phyloP scores from a whole-genome alignment of 2,797 vertebrate species.

The Melanotaenia boesemani region DNA sequence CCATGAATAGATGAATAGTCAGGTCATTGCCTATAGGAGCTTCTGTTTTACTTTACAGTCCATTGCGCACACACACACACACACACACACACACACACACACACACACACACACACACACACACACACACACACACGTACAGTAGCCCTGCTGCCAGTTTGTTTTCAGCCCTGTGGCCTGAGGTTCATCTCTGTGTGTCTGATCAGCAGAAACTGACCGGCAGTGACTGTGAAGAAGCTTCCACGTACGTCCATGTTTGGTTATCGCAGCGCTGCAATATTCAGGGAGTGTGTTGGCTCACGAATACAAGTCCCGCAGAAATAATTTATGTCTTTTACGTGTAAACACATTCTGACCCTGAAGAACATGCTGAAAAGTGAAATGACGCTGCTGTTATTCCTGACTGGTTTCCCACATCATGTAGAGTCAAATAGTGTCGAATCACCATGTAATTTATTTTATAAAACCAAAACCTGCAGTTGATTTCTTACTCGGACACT shows the following conservation, averaged over 20 bases:
- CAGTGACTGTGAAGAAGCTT: conserved; percentile 71
- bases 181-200: conserved; percentile 72
- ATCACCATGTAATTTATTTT: too few species aligned
- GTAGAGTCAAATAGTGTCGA: too few species aligned
- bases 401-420: too few species aligned
- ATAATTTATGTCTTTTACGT: not conserved
- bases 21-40: conserved; percentile 60
- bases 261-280: conserved; percentile 47
- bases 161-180: conserved; percentile 74
- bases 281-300: conserved; percentile 5
- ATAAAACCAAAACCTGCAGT: too few species aligned
- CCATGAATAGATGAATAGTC: conserved; percentile 1
- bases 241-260: conserved; percentile 66
- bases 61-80: not conserved
- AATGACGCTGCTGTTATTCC: not conserved
- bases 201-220: conserved; percentile 79
- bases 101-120: conserved; percentile 15
- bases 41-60: conserved; percentile 74
- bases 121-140: conserved; percentile 22
- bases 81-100: conserved; percentile 15
- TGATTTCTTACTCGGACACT: too few species aligned
- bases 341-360: too few species aligned
- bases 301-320: conserved; percentile 26
- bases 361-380: too few species aligned
- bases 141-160: conserved; percentile 65